These are phyloP conservation scores for Mus musculus DNA, from an alignment of 2,113 vertebrate genomes.

Conservation along the genomic window GRCm39 chr10:10607001-10607500, in stretches of 20 bases:
- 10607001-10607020: neutral
- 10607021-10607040: neutral
- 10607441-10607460: neutral
- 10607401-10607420: neutral
- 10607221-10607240: neutral
- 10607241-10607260: neutral
- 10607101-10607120: neutral
- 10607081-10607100: too few species aligned
- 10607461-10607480: conserved; percentile 23
- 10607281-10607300: conserved; percentile 15
- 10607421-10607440: conserved; percentile 22
- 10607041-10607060: neutral
- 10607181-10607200: neutral
- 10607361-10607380: conserved; percentile 31
- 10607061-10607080: neutral
- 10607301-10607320: neutral
- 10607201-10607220: conserved; percentile 41
- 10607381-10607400: conserved; percentile 48
- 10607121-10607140: neutral
- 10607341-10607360: conserved; percentile 20
- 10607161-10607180: neutral
- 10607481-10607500: neutral
- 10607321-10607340: neutral
- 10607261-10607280: neutral
- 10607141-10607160: neutral